Percentiles rank a stretch among this genome's conserved stretches.
phyloP scores from a whole-genome alignment of 2,888 invertebrate species.

The Argyresthia goedartella region DNA sequence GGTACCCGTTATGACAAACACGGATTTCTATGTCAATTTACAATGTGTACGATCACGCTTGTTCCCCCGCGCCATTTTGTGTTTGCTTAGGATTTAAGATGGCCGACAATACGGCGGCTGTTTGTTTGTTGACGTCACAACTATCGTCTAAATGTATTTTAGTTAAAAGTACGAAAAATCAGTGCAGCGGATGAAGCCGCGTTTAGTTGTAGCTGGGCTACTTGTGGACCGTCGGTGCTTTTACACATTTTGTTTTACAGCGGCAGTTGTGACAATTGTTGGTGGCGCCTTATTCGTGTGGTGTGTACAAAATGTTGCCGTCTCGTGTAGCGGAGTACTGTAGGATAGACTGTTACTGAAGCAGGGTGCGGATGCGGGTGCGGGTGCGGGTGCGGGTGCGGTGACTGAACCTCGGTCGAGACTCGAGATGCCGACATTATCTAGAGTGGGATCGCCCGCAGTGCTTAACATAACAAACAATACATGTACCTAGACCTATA shows the following conservation, averaged over 20 bases:
- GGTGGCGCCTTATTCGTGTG: conserved; percentile 8
- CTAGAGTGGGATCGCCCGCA: no score
- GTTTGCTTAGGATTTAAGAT: conserved; percentile 1
- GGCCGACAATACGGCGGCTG: conserved; percentile 13
- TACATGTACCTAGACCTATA: background rate
- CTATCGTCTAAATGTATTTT: background rate
- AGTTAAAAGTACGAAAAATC: no score
- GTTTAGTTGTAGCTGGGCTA: conserved; percentile 30
- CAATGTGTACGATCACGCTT: background rate
- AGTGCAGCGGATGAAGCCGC: background rate
- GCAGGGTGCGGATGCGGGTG: conserved; percentile 10
- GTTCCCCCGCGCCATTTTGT: background rate
- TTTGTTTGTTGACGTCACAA: conserved; percentile 9
- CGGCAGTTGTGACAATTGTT: conserved; percentile 1
- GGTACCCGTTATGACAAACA: background rate
- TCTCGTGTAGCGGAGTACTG: conserved; percentile 21
- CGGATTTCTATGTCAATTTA: background rate
- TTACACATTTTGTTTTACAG: background rate
- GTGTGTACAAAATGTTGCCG: conserved; percentile 21
- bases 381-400: no score
- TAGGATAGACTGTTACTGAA: conserved; percentile 37
- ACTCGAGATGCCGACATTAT: no score
- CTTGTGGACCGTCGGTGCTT: conserved; percentile 10
- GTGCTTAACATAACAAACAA: no score
- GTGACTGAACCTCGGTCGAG: no score